These are phyloP conservation scores for Sinocyclocheilus maitianheensis DNA, from an alignment of 2,113 vertebrate genomes.

Conservation along the genomic window DNA sequence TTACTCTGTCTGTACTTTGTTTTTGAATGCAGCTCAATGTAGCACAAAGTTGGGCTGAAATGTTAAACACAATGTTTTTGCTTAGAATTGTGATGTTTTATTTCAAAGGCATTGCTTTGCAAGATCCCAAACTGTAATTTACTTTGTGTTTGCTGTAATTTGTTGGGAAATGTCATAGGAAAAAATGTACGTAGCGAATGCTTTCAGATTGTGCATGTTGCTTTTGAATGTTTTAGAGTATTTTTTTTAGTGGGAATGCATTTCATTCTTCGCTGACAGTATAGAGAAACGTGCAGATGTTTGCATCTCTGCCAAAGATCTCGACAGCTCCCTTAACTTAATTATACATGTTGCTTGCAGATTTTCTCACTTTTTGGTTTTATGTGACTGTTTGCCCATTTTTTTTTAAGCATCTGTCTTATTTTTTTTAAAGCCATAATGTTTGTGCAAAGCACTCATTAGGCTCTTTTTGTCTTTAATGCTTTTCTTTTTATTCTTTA, in stretches of 20 bases:
- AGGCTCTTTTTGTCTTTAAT: background rate
- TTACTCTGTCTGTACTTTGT: constrained; percentile 9
- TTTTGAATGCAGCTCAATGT: background rate
- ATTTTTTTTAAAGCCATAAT: constrained; percentile 7
- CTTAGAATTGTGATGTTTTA: constrained; percentile 10
- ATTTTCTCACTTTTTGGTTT: background rate
- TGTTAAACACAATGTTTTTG: constrained; percentile 22
- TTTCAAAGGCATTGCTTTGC: constrained; percentile 7
- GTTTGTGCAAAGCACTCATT: constrained; percentile 12
- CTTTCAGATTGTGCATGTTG: constrained; percentile 6
- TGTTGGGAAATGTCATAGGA: background rate
- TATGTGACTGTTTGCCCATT: background rate
- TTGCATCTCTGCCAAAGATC: constrained; percentile 10
- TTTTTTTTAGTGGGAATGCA: constrained; percentile 1
- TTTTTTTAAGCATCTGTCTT: background rate
- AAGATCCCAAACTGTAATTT: constrained; percentile 24
- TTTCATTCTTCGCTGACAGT: background rate
- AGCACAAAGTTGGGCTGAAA: background rate
- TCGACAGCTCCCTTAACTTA: constrained; percentile 6
- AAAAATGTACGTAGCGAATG: background rate
- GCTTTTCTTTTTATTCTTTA: background rate
- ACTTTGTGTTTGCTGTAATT: constrained; percentile 23
- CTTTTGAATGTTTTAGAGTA: background rate
- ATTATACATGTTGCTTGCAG: constrained; percentile 1
- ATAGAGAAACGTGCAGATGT: background rate